These are phyloP conservation scores for Amphiduros pacificus DNA, from an alignment of 2,888 invertebrate genomes.

Conservation along the genomic window DNA sequence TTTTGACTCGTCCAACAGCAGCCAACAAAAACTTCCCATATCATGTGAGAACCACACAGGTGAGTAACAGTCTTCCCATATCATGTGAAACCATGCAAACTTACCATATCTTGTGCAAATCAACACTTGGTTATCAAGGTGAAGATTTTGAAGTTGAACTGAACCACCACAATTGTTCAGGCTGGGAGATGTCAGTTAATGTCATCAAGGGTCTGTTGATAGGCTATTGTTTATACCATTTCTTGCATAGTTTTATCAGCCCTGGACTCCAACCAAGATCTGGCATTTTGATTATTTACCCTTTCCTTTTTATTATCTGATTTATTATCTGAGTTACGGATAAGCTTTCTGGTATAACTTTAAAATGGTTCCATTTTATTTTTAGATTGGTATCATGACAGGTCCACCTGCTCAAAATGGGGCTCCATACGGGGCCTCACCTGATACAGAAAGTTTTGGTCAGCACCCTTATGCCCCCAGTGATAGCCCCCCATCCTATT, in stretches of 20 bases:
- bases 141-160: too few species aligned
- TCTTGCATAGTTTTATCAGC: neutral
- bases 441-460: conserved; percentile 19
- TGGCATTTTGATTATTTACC: too few species aligned
- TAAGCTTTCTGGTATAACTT: too few species aligned
- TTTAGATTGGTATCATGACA: conserved; percentile 39
- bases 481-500: conserved; percentile 11
- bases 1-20: conserved; percentile 78
- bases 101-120: neutral
- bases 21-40: conserved; percentile 89
- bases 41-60: conserved; percentile 83
- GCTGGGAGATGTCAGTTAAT: too few species aligned
- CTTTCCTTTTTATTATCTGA: too few species aligned
- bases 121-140: too few species aligned
- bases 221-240: neutral
- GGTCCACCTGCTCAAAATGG: conserved; percentile 27
- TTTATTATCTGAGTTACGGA: too few species aligned
- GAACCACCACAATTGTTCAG: too few species aligned
- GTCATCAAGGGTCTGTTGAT: too few species aligned
- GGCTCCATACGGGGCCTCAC: conserved; percentile 13
- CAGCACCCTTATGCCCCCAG: conserved; percentile 20
- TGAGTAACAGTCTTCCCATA: conserved; percentile 32
- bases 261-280: too few species aligned
- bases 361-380: too few species aligned
- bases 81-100: neutral